These are phyloP conservation scores for Xylophagus ater DNA, from an alignment of 2,888 invertebrate genomes.

Conservation along the genomic window DNA sequence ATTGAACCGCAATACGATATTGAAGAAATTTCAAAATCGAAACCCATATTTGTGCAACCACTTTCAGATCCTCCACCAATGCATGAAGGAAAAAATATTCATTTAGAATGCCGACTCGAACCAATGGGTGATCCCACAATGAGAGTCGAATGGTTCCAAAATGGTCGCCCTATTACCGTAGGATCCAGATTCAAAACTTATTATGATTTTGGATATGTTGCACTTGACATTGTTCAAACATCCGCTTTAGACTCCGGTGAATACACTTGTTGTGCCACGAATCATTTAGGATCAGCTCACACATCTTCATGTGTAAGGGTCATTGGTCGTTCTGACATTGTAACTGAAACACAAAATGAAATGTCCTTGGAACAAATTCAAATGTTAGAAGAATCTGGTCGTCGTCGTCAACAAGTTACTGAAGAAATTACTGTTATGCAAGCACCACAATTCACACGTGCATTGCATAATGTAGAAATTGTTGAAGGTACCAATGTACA, in stretches of 20 bases:
- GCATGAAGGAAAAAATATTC: conserved; percentile 80
- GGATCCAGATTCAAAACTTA: conserved; percentile 89
- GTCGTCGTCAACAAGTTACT: conserved; percentile 55
- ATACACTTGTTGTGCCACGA: conserved; percentile 88
- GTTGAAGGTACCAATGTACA: conserved; percentile 86
- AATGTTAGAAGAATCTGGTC: conserved; percentile 69
- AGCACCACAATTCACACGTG: conserved; percentile 77
- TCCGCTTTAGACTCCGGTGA: conserved; percentile 91
- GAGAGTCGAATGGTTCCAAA: conserved; percentile 93
- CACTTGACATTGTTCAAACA: conserved; percentile 87
- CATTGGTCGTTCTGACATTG: conserved; percentile 66
- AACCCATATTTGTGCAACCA: conserved; percentile 88
- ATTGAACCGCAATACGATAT: conserved; percentile 81
- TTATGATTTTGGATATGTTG: conserved; percentile 95
- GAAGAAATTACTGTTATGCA: conserved; percentile 77
- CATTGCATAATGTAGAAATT: conserved; percentile 80
- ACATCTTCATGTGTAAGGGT: conserved; percentile 84
- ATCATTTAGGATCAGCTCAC: conserved; percentile 85
- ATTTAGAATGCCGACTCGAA: conserved; percentile 82
- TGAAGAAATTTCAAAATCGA: conserved; percentile 86
- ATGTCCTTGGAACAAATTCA: conserved; percentile 86
- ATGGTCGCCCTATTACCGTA: conserved; percentile 78
- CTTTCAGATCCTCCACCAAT: conserved; percentile 75
- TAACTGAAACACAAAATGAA: conserved; percentile 86
- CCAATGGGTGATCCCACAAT: conserved; percentile 95